Percentiles rank a stretch among this genome's conserved stretches.
These are phyloP conservation scores for Lucinisca nassula DNA, from an alignment of 2,888 invertebrate species.

Conservation along the genomic window DNA sequence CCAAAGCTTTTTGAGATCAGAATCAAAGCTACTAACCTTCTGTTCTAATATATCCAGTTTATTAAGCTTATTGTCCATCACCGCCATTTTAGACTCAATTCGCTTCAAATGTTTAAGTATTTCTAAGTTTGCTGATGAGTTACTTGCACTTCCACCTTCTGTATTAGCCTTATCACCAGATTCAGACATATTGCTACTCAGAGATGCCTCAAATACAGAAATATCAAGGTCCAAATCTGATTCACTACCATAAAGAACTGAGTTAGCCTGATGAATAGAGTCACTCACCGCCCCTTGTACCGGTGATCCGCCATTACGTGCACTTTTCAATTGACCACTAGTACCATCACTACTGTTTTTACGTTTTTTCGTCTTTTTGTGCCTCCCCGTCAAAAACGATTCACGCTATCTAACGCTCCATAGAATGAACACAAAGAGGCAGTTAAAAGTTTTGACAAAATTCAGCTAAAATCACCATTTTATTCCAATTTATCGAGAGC, in stretches of 20 bases:
- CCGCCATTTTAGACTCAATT: neutral
- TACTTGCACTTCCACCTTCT: neutral
- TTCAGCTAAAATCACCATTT: neutral
- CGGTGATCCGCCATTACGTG: conserved; percentile 20
- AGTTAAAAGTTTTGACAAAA: neutral
- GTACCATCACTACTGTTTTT: conserved; percentile 23
- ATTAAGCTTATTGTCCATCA: conserved; percentile 17
- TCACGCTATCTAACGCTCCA: neutral
- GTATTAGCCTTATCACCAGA: neutral
- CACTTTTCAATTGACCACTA: neutral
- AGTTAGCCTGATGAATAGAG: neutral
- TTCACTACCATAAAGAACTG: neutral
- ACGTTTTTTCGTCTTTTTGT: neutral
- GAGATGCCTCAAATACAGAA: neutral
- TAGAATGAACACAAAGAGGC: neutral
- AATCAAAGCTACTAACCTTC: conserved; percentile 22
- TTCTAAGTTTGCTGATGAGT: neutral
- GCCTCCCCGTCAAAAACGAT: neutral
- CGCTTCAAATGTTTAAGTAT: neutral
- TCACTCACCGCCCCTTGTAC: neutral
- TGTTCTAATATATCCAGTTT: conserved; percentile 9
- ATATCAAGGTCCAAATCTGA: neutral
- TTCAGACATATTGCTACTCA: neutral
- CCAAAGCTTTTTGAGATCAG: neutral
- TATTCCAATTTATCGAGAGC: neutral